These are phyloP conservation scores for Macrotis lagotis DNA, from an alignment of 2,113 vertebrate species.

Conservation along the genomic window DNA sequence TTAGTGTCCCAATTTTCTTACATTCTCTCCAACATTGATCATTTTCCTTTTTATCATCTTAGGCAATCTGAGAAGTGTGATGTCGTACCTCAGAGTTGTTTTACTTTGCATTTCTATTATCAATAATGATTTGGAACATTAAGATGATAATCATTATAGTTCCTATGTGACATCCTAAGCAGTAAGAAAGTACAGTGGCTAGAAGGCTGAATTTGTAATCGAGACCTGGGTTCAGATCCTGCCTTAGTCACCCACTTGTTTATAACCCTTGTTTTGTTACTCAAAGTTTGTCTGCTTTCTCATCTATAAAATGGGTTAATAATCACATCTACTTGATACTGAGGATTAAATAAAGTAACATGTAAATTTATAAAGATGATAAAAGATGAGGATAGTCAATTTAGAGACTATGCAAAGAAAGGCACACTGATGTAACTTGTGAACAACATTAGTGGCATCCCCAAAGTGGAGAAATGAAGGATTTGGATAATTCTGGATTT, in stretches of 20 bases:
- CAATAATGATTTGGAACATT: too few relatives aligned
- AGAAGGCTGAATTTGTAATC: background rate
- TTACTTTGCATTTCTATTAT: too few relatives aligned
- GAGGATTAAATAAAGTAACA: background rate
- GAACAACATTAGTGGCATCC: background rate
- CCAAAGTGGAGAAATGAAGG: background rate
- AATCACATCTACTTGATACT: background rate
- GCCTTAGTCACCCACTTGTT: background rate
- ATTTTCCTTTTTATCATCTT: too few relatives aligned
- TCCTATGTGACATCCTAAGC: background rate
- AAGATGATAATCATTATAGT: background rate
- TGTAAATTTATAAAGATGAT: background rate
- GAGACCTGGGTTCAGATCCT: background rate
- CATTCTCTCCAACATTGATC: too few relatives aligned
- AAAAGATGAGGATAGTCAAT: background rate
- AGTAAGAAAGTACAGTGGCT: background rate
- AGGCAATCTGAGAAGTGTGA: too few relatives aligned
- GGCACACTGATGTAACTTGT: background rate
- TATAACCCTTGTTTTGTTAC: background rate
- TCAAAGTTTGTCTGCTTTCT: background rate
- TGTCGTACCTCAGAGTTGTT: too few relatives aligned
- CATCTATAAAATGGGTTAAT: background rate
- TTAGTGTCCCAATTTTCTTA: too few relatives aligned
- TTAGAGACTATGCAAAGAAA: background rate
- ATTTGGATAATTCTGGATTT: background rate